Conservation (phyloP, 2,113 vertebrate species). For the Dinomys branickii region DNA sequence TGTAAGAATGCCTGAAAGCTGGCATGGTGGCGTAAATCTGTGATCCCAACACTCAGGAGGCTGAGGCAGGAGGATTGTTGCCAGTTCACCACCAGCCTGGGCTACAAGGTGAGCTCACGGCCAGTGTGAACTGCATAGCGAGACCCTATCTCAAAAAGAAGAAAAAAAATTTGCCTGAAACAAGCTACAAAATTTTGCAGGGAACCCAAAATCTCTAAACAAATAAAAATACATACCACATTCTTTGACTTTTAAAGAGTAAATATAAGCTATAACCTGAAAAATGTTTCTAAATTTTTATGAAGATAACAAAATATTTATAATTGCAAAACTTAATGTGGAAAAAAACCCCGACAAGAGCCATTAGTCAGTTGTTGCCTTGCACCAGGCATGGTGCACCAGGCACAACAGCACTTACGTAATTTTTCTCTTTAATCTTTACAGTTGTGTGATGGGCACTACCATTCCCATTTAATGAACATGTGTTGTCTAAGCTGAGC, state of each 20-base stretch:
- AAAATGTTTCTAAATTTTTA: slow-evolving; percentile 28
- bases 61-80: too few relatives aligned
- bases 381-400: not conserved
- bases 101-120: too few relatives aligned
- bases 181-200: not conserved
- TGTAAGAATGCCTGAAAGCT: not conserved
- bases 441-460: not conserved
- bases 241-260: too few relatives aligned
- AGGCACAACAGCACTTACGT: not conserved
- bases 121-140: too few relatives aligned
- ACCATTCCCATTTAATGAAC: not conserved
- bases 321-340: not conserved
- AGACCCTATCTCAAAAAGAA: too few relatives aligned
- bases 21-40: too few relatives aligned
- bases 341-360: not conserved
- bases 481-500: not conserved
- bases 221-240: not conserved
- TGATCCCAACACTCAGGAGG: too few relatives aligned
- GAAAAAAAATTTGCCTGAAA: not conserved
- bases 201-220: not conserved
- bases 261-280: not conserved
- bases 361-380: not conserved
- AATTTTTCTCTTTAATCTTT: not conserved
- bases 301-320: not conserved
- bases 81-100: too few relatives aligned